phyloP scores from a whole-genome alignment of 1,140 invertebrate genomes.

The Ostrea edulis region DNA sequence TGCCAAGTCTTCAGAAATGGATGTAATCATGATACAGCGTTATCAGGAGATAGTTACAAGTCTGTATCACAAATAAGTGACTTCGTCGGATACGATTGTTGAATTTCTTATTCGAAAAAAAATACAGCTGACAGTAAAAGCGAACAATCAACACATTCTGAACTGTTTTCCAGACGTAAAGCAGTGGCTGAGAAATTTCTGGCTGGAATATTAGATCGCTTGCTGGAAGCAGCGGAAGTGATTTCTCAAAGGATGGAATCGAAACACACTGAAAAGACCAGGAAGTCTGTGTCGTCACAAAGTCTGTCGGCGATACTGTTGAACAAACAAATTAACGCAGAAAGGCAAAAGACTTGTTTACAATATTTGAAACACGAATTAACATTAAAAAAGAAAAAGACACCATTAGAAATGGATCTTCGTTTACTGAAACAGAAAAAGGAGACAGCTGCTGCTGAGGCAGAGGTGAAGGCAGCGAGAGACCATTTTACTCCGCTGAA shows the following conservation, averaged over 20 bases:
- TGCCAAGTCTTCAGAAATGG: not conserved
- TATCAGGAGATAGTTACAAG: not conserved
- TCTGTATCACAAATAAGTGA: not conserved
- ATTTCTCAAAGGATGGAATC: not conserved
- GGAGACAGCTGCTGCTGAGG: slow-evolving; percentile 34
- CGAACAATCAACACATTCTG: not conserved
- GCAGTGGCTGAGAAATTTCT: not conserved
- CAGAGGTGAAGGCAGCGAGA: slow-evolving; percentile 24
- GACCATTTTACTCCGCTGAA: not conserved
- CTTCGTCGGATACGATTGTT: not conserved
- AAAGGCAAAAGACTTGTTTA: not conserved
- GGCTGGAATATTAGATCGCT: not conserved
- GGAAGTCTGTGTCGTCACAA: not conserved
- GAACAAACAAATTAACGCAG: not conserved
- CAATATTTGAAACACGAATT: slow-evolving; percentile 2
- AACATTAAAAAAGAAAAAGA: slow-evolving; percentile 7
- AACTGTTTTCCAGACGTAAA: not conserved
- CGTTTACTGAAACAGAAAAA: slow-evolving; percentile 27
- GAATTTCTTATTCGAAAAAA: not conserved
- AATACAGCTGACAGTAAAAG: not conserved
- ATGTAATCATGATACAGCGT: not conserved
- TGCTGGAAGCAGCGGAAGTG: not conserved
- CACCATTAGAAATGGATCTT: slow-evolving; percentile 12
- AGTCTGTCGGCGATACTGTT: not conserved
- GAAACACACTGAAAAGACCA: not conserved